phyloP scores from a whole-genome alignment of 2,888 invertebrate species.

The Alloscopus bannaensis region DNA sequence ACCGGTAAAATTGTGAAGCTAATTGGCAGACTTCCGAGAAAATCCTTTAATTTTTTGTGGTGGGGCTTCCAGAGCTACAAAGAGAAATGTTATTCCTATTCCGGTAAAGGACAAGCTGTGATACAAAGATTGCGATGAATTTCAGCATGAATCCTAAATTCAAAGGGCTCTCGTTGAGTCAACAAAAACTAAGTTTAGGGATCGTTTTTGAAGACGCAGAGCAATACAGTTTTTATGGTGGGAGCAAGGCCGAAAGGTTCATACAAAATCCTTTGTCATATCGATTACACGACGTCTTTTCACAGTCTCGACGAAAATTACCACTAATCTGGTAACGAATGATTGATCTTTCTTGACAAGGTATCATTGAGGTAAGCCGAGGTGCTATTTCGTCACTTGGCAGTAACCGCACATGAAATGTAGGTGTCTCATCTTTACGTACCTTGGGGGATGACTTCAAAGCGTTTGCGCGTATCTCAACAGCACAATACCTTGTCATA shows the following conservation, averaged over 20 bases:
- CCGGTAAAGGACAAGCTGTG: no score
- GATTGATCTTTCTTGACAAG: slow-evolving; percentile 61
- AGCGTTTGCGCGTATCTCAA: slow-evolving; percentile 21
- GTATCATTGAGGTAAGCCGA: slow-evolving; percentile 57
- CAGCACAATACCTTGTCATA: slow-evolving; percentile 11
- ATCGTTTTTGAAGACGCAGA: no score
- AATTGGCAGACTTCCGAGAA: slow-evolving; percentile 55
- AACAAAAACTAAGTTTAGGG: no score
- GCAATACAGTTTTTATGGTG: slow-evolving; percentile 36
- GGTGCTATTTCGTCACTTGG: slow-evolving; percentile 55
- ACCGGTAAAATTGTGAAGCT: slow-evolving; percentile 3
- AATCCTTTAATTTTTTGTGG: not conserved
- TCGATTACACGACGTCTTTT: slow-evolving; percentile 57
- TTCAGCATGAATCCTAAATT: no score
- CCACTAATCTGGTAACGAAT: slow-evolving; percentile 59
- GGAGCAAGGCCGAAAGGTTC: slow-evolving; percentile 31
- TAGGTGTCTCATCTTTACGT: no score
- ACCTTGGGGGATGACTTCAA: slow-evolving; percentile 33
- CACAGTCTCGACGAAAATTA: slow-evolving; percentile 53
- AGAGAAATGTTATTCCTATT: no score
- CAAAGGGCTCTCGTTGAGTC: no score
- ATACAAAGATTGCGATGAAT: no score
- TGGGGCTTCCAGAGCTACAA: no score
- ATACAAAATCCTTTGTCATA: slow-evolving; percentile 48
- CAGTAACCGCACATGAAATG: slow-evolving; percentile 23